Conservation (phyloP, 2,888 invertebrate species). For the Nymphalis c-album region DNA sequence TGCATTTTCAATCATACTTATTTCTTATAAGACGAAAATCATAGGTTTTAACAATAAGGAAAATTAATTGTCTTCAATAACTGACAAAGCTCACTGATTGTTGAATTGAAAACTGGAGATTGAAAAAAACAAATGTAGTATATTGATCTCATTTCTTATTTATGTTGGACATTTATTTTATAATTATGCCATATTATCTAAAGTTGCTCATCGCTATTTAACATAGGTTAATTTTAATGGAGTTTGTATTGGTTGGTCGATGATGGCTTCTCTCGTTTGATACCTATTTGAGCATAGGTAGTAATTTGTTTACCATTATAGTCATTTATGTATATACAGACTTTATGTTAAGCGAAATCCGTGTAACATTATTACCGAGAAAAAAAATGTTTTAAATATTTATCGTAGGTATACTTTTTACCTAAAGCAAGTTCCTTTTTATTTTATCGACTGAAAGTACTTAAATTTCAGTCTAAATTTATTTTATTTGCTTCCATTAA, state of each 20-base stretch:
- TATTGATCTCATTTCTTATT: slow-evolving; percentile 78
- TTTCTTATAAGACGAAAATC: no score
- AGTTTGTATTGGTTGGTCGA: slow-evolving; percentile 47
- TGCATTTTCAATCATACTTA: background rate
- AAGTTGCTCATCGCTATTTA: slow-evolving; percentile 66
- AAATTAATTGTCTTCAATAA: background rate
- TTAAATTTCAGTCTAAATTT: slow-evolving; percentile 40
- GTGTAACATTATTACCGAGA: slow-evolving; percentile 20
- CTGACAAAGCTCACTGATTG: slow-evolving; percentile 21
- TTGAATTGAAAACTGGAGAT: slow-evolving; percentile 32
- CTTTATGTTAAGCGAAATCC: slow-evolving; percentile 14
- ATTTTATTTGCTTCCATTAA: slow-evolving; percentile 71
- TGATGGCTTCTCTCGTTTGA: slow-evolving; percentile 40
- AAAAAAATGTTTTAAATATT: slow-evolving; percentile 30
- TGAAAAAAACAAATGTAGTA: slow-evolving; percentile 45
- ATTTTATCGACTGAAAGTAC: slow-evolving; percentile 50
- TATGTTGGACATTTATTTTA: slow-evolving; percentile 68
- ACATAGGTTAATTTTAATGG: slow-evolving; percentile 54
- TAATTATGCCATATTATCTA: slow-evolving; percentile 68
- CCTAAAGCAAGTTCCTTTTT: slow-evolving; percentile 51
- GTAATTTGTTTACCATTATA: slow-evolving; percentile 29
- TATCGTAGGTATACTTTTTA: slow-evolving; percentile 40
- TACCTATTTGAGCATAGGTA: slow-evolving; percentile 28
- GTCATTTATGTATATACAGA: slow-evolving; percentile 34
- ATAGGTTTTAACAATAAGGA: no score